These are phyloP conservation scores for Dasypogon diadema DNA, from an alignment of 2,888 invertebrate genomes.

Conservation along the genomic window DNA sequence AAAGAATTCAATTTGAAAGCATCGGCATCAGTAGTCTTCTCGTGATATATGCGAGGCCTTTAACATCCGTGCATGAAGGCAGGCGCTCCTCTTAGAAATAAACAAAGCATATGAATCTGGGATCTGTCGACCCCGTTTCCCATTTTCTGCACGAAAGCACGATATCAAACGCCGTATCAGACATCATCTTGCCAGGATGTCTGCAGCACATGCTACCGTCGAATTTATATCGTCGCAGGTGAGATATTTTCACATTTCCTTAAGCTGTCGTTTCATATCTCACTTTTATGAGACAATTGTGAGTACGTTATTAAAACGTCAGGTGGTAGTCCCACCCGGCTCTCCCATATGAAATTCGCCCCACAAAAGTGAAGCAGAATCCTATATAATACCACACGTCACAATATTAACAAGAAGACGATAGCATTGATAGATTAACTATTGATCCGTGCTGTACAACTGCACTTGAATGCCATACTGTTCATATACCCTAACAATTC, in stretches of 20 bases:
- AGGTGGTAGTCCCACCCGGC: not conserved
- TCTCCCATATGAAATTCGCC: not conserved
- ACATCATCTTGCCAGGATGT: conserved; percentile 26
- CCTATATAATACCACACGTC: no score
- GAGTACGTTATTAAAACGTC: conserved; percentile 38
- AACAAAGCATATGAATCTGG: not conserved
- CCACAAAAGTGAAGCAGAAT: no score
- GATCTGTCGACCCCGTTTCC: not conserved
- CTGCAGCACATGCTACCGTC: conserved; percentile 32
- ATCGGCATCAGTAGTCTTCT: not conserved
- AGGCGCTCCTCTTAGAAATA: not conserved
- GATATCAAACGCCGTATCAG: conserved; percentile 28
- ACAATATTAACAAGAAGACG: no score
- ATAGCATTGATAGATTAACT: not conserved
- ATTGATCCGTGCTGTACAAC: not conserved
- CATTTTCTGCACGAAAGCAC: not conserved
- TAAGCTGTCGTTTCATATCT: conserved; percentile 36
- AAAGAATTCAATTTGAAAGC: conserved; percentile 31
- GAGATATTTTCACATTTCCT: conserved; percentile 36
- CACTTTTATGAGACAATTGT: conserved; percentile 36
- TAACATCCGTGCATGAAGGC: conserved; percentile 1
- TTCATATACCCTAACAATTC: not conserved
- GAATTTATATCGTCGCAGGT: conserved; percentile 46
- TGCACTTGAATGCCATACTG: not conserved
- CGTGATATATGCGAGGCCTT: conserved; percentile 6